Base-by-base conservation (phyloP, 1,140 invertebrate genomes). In the Cyclargus thomasi region DNA sequence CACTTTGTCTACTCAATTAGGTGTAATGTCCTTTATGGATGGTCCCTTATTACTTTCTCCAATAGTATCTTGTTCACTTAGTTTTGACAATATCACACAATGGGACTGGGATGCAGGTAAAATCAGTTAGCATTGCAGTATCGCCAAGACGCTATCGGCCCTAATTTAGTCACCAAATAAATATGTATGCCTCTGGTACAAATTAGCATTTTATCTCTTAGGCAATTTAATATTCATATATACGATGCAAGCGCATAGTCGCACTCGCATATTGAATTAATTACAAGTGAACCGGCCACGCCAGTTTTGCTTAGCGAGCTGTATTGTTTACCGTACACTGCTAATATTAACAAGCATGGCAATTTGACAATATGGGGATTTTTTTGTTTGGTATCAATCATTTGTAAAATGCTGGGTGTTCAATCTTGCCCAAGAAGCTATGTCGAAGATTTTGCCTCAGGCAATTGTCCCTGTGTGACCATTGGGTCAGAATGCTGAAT, bases 151-250 rank as follows among this genome's bases (percentile, higher is more conserved):
- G 77, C 74, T 83, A 82, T 84, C 79, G 80, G 67, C 68, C 76
- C 74, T 82, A 77, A 84, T 81, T 78, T 72, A 75, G 72, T 74
- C 72, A 65, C 67, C 59, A 69, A 70, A 81, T 81, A 83, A 83
- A 83, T 86, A 81, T 83, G 79, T 82, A 85, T 85, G 80, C 81
- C 80, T 81, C 76, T 77, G 74, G 74, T 74, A 62, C 53, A 72
- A 76, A 87, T 89, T 89, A 87, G 79, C 85, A 89, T 89, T 87
- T 87, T 89, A 89, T 89, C 86, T 86, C 78, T 81, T 77, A 79
- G 70, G 69, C 76, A 74, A 83, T 86, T 85, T 84, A 83, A 83
- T 89, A 89, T 89, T 83, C 85, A 85, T 83, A 76, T 81, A 80
- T 81, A 78, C 82, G 71, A 67, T 79, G 81, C 83, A 81, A 74